A percentile compares a stretch with the other conserved stretches of the same genome.
These are phyloP conservation scores for Diadophis punctatus DNA, from an alignment of 2,113 vertebrate genomes.

Conservation along the genomic window DNA sequence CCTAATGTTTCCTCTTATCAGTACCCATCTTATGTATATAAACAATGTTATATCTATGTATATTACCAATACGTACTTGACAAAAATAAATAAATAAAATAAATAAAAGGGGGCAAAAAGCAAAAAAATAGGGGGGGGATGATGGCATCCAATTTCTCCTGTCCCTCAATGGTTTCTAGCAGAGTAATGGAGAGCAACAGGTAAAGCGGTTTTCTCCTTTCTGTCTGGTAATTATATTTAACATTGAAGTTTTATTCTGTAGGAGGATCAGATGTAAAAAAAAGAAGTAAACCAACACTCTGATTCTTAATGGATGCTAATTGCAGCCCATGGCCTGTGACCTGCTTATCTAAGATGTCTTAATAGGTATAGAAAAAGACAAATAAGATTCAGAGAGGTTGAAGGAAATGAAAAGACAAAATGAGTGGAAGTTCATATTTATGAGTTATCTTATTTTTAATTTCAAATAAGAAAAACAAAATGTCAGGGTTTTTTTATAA, in stretches of 20 bases:
- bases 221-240: neutral
- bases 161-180: neutral
- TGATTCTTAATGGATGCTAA: neutral
- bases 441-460: conserved; percentile 2
- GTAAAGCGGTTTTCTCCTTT: neutral
- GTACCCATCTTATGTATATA: too few relatives aligned
- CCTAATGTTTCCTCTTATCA: too few relatives aligned
- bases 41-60: too few relatives aligned
- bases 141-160: neutral
- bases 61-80: too few relatives aligned
- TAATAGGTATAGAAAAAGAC: neutral
- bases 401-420: neutral
- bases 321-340: neutral
- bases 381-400: neutral
- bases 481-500: neutral
- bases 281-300: neutral
- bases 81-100: too few relatives aligned
- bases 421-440: neutral
- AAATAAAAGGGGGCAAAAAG: too few relatives aligned
- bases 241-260: neutral
- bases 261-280: neutral
- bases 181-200: neutral
- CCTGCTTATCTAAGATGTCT: neutral
- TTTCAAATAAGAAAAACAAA: conserved; percentile 1
- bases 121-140: too few relatives aligned